Evolutionary conservation across 2,888 invertebrate genomes (phyloP).

Genomic region (Amphipyra berbera): DNA sequence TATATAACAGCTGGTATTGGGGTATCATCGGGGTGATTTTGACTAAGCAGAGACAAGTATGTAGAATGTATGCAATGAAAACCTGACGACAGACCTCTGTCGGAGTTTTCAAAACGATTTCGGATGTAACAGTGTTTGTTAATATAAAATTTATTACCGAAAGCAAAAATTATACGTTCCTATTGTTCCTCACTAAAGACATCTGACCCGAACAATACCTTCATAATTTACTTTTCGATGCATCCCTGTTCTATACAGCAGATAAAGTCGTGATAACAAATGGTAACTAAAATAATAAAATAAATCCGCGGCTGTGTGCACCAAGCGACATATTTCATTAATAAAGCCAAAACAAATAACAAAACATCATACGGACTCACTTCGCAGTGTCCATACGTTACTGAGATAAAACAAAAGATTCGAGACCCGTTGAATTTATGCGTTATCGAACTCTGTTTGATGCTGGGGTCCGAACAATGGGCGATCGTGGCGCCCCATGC

Average conservation of each 20-base stretch:
- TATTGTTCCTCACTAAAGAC: constrained; percentile 84
- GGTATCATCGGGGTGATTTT: no score
- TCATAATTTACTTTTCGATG: constrained; percentile 89
- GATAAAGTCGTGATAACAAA: constrained; percentile 90
- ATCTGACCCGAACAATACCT: constrained; percentile 85
- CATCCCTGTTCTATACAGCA: constrained; percentile 83
- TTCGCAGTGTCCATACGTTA: constrained; percentile 90
- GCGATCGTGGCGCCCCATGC: constrained; percentile 88
- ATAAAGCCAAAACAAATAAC: constrained; percentile 87
- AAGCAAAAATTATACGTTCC: constrained; percentile 84
- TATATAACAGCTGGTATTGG: no score
- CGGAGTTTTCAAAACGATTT: constrained; percentile 57
- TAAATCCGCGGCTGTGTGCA: constrained; percentile 79
- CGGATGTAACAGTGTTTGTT: constrained; percentile 71
- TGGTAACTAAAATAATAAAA: constrained; percentile 90
- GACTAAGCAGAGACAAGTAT: no score
- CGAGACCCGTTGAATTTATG: constrained; percentile 86
- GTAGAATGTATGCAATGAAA: neutral
- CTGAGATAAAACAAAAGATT: constrained; percentile 89
- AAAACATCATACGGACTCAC: constrained; percentile 87
- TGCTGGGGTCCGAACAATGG: constrained; percentile 84
- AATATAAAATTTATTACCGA: constrained; percentile 84
- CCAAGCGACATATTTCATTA: constrained; percentile 90
- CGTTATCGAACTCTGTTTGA: constrained; percentile 86
- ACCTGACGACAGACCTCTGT: constrained; percentile 19